These are phyloP conservation scores for Isichthys henryi DNA, from an alignment of 2,113 vertebrate genomes.

Conservation along the genomic window DNA sequence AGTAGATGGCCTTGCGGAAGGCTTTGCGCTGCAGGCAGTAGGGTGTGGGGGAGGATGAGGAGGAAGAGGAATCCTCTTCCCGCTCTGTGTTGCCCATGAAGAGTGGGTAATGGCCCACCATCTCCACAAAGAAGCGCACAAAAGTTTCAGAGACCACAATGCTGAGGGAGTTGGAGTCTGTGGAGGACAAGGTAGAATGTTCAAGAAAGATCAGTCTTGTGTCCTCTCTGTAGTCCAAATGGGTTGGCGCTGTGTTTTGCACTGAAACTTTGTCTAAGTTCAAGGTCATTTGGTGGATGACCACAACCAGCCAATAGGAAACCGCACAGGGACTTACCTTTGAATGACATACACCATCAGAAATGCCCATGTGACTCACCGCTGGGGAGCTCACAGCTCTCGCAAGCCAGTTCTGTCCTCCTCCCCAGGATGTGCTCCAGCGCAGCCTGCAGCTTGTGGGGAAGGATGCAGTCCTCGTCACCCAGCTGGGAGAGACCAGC, in stretches of 20 bases:
- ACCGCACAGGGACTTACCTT: neutral
- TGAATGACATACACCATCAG: neutral
- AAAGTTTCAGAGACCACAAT: constrained; percentile 81
- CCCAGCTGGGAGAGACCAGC: constrained; percentile 69
- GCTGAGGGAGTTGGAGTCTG: constrained; percentile 62
- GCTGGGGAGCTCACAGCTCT: constrained; percentile 66
- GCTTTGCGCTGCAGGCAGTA: constrained; percentile 71
- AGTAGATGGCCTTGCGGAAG: constrained; percentile 86
- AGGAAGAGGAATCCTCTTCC: constrained; percentile 65
- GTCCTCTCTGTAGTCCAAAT: neutral
- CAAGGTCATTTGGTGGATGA: neutral
- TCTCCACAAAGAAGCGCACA: constrained; percentile 81
- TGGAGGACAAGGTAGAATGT: neutral
- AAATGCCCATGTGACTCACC: constrained; percentile 42
- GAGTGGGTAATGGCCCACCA: constrained; percentile 77
- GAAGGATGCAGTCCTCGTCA: constrained; percentile 89
- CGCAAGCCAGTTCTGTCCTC: constrained; percentile 76
- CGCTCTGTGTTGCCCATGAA: constrained; percentile 67
- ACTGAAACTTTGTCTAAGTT: neutral
- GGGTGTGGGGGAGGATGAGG: constrained; percentile 39
- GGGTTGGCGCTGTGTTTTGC: neutral
- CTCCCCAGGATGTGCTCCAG: constrained; percentile 86
- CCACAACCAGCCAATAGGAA: neutral
- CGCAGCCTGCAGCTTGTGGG: constrained; percentile 86
- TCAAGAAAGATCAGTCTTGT: neutral